Conservation (phyloP, 2,888 invertebrate species). For the Lithophane socia region DNA sequence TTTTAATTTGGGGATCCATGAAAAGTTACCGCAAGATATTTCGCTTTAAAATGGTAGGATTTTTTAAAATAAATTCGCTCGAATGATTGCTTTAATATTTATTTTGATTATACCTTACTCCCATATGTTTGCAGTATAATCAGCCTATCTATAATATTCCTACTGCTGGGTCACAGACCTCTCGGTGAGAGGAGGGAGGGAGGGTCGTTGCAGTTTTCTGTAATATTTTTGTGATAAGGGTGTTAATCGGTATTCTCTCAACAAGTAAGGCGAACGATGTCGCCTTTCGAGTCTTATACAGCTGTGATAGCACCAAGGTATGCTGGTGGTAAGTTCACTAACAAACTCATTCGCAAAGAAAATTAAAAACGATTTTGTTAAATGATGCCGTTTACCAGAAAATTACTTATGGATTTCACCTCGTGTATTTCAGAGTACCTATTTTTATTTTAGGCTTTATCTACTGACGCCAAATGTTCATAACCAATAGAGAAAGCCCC, state of each 20-base stretch:
- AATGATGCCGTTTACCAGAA: background rate
- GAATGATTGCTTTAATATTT: background rate
- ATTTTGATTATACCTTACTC: background rate
- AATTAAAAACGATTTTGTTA: background rate
- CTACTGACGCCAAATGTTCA: background rate
- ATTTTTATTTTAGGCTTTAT: background rate
- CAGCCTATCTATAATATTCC: too few species aligned
- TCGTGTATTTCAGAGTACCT: background rate
- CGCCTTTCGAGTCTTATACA: background rate
- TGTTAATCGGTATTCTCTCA: too few species aligned
- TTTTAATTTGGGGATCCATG: conserved; percentile 12
- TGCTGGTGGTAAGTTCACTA: background rate
- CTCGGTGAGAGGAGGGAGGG: too few species aligned
- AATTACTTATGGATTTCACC: background rate
- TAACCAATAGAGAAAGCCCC: background rate
- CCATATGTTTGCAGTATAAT: background rate
- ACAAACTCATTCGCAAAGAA: conserved; percentile 1
- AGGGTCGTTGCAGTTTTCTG: too few species aligned
- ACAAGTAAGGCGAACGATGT: too few species aligned
- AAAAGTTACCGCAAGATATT: conserved; percentile 14
- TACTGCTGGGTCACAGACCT: too few species aligned
- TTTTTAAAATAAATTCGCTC: conserved; percentile 14
- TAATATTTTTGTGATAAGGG: background rate
- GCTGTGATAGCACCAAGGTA: background rate
- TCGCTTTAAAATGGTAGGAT: background rate